Base-by-base conservation (phyloP, 1,140 invertebrate species). In the Macrobrachium nipponense region DNA sequence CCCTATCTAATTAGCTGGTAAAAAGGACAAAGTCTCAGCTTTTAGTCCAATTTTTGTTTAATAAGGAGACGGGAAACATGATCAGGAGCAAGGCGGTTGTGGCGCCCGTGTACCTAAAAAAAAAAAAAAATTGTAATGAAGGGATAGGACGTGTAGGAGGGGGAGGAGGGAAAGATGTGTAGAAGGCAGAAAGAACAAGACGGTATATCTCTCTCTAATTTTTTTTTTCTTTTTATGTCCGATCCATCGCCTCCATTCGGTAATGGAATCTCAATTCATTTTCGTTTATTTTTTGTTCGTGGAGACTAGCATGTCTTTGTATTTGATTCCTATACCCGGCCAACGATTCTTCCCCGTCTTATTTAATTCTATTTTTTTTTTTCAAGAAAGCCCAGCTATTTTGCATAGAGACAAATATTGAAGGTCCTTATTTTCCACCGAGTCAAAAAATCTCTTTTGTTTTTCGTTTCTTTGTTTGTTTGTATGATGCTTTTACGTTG, bases 21-120 rank as follows among this genome's bases (percentile, higher is more conserved):
- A 84, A 84, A 84, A 84, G 73, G 82, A 76, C 82, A 84, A 84
- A 84, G 82, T 84, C 82, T 77, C 44, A 62, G 73, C 82, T 78
- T 84, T 84, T 84, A 84, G 82, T 84, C 82, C 82, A 84, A 84
- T 84, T 84, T 64, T 77, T 77, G 73, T 20, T 51, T 84, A 84
- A 84, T 84, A 84, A 68, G 81, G 73, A 44, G 73, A 66, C 27
- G 43, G 82, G 82, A 77, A 84, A 84, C 82, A 84, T 66, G 82
- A 84, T 84, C 82, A 84, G 44, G 27, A 6, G 36, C 44, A 59
- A 66, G 44, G 44, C 43, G 79, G 23, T 23, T 73, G 70, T 73
- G 70, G 70, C 70, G 23, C 36, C 70, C 7, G 7, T 73, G 70
- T 73, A 23, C 51, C 51, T n/a, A 73, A 27, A 27, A 14, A 27